A percentile compares a stretch with the other conserved stretches of the same genome.
Evolutionary conservation across 2,888 invertebrate species (phyloP).

Genomic region (Catonia carolina): DNA sequence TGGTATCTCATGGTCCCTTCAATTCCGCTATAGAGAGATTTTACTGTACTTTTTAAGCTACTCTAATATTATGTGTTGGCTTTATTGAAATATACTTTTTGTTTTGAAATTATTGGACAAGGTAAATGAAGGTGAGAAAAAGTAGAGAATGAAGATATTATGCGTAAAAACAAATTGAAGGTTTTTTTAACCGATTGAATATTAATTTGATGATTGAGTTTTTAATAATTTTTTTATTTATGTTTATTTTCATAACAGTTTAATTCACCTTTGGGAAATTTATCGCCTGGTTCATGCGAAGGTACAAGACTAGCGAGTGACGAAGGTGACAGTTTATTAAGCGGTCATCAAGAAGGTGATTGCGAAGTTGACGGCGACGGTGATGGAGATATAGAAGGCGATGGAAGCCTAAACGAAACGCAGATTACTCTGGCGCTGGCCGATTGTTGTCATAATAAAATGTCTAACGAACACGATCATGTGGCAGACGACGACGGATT

Average conservation of each 20-base stretch:
- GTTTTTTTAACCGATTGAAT: too few species aligned
- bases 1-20: too few species aligned
- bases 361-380: background rate
- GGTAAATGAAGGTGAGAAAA: too few species aligned
- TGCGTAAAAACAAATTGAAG: too few species aligned
- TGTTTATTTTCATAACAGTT: slow-evolving; percentile 7
- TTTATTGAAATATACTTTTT: too few species aligned
- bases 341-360: slow-evolving; percentile 18
- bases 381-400: slow-evolving; percentile 1
- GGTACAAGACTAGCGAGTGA: slow-evolving; percentile 14
- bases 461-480: slow-evolving; percentile 15
- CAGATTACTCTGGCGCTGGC: slow-evolving; percentile 9
- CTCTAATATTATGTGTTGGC: too few species aligned
- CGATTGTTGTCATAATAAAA: slow-evolving; percentile 9
- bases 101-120: too few species aligned
- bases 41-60: too few species aligned
- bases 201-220: too few species aligned
- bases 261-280: slow-evolving; percentile 13
- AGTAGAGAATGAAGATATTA: too few species aligned
- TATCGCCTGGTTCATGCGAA: slow-evolving; percentile 11
- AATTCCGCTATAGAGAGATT: too few species aligned
- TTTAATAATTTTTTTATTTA: background rate
- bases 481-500: slow-evolving; percentile 26
- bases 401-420: slow-evolving; percentile 23
- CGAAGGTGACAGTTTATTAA: slow-evolving; percentile 24